Evolutionary conservation across 2,888 invertebrate species (phyloP).

Genomic region (Rhodophaea formosa): DNA sequence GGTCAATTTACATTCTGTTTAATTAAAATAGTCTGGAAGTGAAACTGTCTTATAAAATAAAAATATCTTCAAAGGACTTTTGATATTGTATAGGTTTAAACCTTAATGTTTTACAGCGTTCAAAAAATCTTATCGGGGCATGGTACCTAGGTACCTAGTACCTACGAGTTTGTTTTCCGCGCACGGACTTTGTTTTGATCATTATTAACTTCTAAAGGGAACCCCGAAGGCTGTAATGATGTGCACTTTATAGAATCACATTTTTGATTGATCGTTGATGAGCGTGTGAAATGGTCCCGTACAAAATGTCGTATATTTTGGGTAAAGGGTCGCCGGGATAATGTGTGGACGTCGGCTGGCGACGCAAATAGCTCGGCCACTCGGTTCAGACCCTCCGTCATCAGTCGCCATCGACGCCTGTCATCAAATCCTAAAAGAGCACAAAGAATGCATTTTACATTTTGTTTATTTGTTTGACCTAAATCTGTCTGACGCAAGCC

Average conservation of each 20-base stretch:
- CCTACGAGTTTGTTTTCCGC: no score
- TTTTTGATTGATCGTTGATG: slow-evolving; percentile 37
- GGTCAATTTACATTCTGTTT: no score
- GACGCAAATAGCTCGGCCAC: slow-evolving; percentile 54
- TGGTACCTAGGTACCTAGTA: no score
- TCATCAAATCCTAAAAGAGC: slow-evolving; percentile 35
- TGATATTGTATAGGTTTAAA: no score
- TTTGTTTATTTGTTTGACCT: slow-evolving; percentile 19
- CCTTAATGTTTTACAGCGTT: no score
- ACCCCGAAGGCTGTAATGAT: background rate
- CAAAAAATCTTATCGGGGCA: no score
- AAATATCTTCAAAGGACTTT: no score
- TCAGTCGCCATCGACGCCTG: slow-evolving; percentile 37
- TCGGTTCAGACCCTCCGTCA: slow-evolving; percentile 42
- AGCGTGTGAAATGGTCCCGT: slow-evolving; percentile 46
- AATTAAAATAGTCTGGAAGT: no score
- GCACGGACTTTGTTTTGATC: no score
- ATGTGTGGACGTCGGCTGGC: slow-evolving; percentile 49
- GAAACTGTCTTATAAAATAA: no score
- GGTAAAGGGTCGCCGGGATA: slow-evolving; percentile 56
- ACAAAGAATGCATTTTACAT: slow-evolving; percentile 31
- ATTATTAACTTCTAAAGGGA: no score
- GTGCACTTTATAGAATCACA: slow-evolving; percentile 20
- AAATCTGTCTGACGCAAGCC: slow-evolving; percentile 6
- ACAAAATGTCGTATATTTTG: slow-evolving; percentile 50